These are phyloP conservation scores for Eleginops maclovinus DNA, from an alignment of 2,113 vertebrate species.

Conservation along the genomic window DNA sequence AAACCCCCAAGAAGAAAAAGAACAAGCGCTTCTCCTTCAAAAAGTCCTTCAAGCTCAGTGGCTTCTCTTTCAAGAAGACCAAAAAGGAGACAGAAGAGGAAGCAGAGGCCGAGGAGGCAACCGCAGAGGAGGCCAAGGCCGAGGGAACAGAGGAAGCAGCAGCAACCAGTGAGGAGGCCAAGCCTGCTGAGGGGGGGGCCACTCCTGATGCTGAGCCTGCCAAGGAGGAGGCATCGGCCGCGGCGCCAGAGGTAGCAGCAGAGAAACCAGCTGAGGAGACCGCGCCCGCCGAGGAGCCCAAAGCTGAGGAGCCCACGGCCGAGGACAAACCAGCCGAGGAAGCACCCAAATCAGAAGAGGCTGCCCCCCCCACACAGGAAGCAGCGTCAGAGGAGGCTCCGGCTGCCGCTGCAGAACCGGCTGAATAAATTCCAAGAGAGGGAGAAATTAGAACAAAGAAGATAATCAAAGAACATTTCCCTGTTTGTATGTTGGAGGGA, in stretches of 20 bases:
- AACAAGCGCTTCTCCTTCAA: conserved; percentile 98
- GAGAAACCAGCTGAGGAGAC: conserved; percentile 59
- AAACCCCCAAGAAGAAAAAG: conserved; percentile 98
- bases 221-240: conserved; percentile 64
- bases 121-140: conserved; percentile 81
- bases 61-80: conserved; percentile 97
- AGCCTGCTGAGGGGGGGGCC: conserved; percentile 75
- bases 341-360: conserved; percentile 85
- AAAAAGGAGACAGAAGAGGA: conserved; percentile 92
- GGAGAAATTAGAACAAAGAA: conserved; percentile 58
- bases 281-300: conserved; percentile 78
- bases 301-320: conserved; percentile 75
- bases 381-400: conserved; percentile 86
- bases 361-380: conserved; percentile 83
- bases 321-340: conserved; percentile 81
- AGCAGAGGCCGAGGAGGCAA: conserved; percentile 83
- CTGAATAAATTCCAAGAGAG: conserved; percentile 35
- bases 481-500: conserved; percentile 92
- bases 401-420: conserved; percentile 85
- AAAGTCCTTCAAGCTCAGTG: conserved; percentile 96
- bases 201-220: conserved; percentile 39
- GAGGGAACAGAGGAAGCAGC: conserved; percentile 65
- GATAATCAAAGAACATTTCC: conserved; percentile 88
- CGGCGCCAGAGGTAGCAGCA: conserved; percentile 71
- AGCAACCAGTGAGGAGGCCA: conserved; percentile 78